Evolutionary conservation across 2,888 invertebrate genomes (phyloP).

Genomic region (Tipula helvola): DNA sequence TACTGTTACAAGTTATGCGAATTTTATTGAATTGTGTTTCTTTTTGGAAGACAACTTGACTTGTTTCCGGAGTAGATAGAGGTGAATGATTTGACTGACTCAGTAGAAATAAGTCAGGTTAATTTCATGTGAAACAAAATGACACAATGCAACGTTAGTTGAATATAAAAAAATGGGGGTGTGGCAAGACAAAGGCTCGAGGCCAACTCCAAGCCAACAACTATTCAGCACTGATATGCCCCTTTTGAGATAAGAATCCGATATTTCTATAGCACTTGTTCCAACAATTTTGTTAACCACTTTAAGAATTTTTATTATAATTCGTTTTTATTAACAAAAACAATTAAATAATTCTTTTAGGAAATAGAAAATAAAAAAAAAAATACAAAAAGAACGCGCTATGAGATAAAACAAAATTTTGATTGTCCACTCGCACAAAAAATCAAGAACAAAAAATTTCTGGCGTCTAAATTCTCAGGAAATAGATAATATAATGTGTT

Average conservation of each 20-base stretch:
- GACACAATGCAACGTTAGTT: background rate
- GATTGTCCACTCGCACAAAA: background rate
- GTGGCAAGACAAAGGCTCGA: too few species aligned
- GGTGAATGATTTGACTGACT: background rate
- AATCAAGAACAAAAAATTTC: background rate
- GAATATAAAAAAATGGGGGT: background rate
- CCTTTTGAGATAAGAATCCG: background rate
- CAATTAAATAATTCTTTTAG: background rate
- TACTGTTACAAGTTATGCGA: background rate
- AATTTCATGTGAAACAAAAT: background rate
- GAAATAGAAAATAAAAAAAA: background rate
- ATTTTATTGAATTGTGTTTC: background rate
- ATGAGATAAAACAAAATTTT: background rate
- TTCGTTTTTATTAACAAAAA: background rate
- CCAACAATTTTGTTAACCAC: background rate
- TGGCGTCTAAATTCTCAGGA: constrained; percentile 6
- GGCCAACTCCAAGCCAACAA: too few species aligned
- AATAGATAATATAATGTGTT: constrained; percentile 6
- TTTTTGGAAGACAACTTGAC: background rate
- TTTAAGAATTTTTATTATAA: background rate
- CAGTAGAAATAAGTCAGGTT: background rate
- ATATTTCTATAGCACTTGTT: background rate
- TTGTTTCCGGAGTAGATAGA: background rate
- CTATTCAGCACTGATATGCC: too few species aligned
- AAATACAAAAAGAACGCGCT: background rate